These are phyloP conservation scores for Latrodectus hesperus DNA, from an alignment of 2,888 invertebrate genomes.

Conservation along the genomic window DNA sequence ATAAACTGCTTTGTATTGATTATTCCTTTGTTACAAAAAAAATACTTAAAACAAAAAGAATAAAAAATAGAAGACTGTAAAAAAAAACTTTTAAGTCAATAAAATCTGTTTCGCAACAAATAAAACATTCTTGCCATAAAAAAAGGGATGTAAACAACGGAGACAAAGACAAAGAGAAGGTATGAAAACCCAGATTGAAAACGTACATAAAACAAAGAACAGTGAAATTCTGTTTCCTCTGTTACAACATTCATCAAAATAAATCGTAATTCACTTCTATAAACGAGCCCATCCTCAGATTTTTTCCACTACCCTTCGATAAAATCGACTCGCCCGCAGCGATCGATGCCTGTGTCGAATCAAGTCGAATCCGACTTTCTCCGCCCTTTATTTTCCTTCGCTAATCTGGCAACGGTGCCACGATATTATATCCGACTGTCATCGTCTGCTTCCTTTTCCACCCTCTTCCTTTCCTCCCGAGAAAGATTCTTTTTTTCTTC, in stretches of 20 bases:
- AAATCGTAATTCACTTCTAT: constrained; percentile 40
- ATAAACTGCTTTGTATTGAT: no score
- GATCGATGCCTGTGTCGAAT: constrained; percentile 58
- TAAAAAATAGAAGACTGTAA: not conserved
- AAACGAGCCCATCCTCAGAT: constrained; percentile 48
- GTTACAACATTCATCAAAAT: constrained; percentile 62
- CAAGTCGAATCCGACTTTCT: constrained; percentile 43
- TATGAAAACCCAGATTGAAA: constrained; percentile 26
- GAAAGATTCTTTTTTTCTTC: not conserved
- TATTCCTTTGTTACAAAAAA: no score
- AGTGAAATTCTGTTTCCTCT: constrained; percentile 33
- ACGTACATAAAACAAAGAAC: constrained; percentile 15
- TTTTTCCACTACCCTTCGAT: not conserved
- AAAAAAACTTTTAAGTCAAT: not conserved
- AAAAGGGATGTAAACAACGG: not conserved
- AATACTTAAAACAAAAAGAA: no score
- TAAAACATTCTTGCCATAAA: not conserved
- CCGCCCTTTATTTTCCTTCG: constrained; percentile 12
- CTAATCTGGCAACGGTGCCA: constrained; percentile 54
- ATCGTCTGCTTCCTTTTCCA: constrained; percentile 18
- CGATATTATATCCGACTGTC: constrained; percentile 60
- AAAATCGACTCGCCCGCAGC: constrained; percentile 29
- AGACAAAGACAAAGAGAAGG: constrained; percentile 6
- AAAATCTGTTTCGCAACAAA: not conserved
- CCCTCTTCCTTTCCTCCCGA: not conserved